Evolutionary conservation across 2,797 vertebrate genomes (phyloP).

Genomic region (Gymnothorax javanicus): DNA sequence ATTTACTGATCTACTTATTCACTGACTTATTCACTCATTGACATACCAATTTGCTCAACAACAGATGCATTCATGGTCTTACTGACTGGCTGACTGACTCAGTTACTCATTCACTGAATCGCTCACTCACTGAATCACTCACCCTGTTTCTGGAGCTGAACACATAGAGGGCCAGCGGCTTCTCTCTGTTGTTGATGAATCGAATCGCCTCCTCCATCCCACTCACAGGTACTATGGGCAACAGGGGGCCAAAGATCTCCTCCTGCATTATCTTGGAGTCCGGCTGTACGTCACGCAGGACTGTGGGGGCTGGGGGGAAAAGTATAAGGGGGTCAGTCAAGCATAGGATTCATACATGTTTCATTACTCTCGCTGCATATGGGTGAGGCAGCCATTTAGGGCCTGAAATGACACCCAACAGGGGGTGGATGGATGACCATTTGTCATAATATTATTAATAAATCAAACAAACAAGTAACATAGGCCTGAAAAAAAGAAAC

Average conservation of each 20-base stretch:
- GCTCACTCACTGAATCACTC: conserved; percentile 16
- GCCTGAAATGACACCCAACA: too few species aligned
- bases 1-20: conserved; percentile 55
- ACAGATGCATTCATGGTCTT: too few species aligned
- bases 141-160: conserved; percentile 84
- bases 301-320: conserved; percentile 78
- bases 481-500: background rate
- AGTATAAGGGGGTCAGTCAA: background rate
- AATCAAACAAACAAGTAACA: background rate
- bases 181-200: conserved; percentile 84
- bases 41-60: too few species aligned
- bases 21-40: too few species aligned
- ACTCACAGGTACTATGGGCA: conserved; percentile 82
- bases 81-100: background rate
- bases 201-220: conserved; percentile 83
- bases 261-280: conserved; percentile 89
- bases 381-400: too few species aligned
- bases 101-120: background rate
- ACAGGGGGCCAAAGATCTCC: conserved; percentile 88
- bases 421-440: too few species aligned
- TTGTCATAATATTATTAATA: background rate
- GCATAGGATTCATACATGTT: too few species aligned
- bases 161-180: conserved; percentile 89
- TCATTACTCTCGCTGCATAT: too few species aligned
- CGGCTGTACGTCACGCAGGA: conserved; percentile 84